These are phyloP conservation scores for Ridgeia piscesae DNA, from an alignment of 1,140 invertebrate species.

Conservation along the genomic window DNA sequence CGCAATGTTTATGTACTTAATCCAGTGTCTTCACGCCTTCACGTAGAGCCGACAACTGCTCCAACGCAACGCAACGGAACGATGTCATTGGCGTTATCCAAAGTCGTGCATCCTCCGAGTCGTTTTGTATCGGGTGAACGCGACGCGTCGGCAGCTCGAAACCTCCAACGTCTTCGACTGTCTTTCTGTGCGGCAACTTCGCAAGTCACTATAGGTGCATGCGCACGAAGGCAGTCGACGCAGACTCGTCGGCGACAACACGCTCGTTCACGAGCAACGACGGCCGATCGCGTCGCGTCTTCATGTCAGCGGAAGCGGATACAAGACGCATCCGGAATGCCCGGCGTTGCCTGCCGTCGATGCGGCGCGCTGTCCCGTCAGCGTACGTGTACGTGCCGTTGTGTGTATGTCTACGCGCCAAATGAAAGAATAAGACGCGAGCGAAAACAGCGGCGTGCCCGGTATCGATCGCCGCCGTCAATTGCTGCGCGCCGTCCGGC, in stretches of 20 bases:
- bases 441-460: not conserved
- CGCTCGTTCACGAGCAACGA: not conserved
- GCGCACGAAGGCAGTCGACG: not conserved
- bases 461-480: not conserved
- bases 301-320: not conserved
- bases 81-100: not conserved
- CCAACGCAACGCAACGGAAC: not conserved
- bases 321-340: not conserved
- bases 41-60: not conserved
- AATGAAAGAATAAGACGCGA: conserved; percentile 1
- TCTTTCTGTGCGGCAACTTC: not conserved
- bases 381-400: not conserved
- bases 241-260: not conserved
- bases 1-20: not conserved
- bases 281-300: not conserved
- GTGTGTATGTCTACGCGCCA: not conserved
- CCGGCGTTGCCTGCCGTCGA: not conserved
- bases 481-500: not conserved
- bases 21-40: not conserved
- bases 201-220: not conserved
- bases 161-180: not conserved
- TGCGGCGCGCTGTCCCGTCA: not conserved
- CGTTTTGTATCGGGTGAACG: not conserved
- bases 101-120: not conserved
- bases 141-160: not conserved